These are phyloP conservation scores for Esox niger DNA, from an alignment of 2,113 vertebrate genomes.

Conservation along the genomic window DNA sequence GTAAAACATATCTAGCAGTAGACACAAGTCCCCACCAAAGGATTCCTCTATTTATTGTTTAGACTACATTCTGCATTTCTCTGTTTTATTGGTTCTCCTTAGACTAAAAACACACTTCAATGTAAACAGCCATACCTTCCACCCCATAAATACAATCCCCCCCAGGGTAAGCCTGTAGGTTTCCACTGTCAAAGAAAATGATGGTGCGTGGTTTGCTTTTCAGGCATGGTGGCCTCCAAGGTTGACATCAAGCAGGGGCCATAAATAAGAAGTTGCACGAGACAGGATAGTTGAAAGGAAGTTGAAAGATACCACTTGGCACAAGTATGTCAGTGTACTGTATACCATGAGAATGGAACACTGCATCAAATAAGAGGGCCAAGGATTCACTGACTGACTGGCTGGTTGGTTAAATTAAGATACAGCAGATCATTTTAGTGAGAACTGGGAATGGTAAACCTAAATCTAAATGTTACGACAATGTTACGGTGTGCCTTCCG, in stretches of 20 bases:
- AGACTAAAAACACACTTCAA: too few species aligned
- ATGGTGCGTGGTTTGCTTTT: slow-evolving; percentile 1
- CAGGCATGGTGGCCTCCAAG: not conserved
- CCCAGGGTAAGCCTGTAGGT: not conserved
- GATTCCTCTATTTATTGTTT: not conserved
- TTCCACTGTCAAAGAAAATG: not conserved
- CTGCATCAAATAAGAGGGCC: too few species aligned
- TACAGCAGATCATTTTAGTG: not conserved
- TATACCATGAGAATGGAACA: too few species aligned
- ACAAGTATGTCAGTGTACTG: not conserved
- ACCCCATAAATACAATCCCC: not conserved
- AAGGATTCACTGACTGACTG: too few species aligned
- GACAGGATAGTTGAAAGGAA: too few species aligned
- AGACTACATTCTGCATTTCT: slow-evolving; percentile 2
- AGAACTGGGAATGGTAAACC: slow-evolving; percentile 19
- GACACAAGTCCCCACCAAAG: not conserved
- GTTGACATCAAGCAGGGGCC: not conserved
- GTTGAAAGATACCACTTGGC: not conserved
- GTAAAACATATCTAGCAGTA: not conserved
- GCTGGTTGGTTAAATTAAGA: too few species aligned
- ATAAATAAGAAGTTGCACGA: too few species aligned
- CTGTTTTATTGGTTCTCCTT: too few species aligned
- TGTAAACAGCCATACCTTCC: not conserved
- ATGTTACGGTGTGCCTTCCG: slow-evolving; percentile 10
- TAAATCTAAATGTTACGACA: slow-evolving; percentile 11